Evolutionary conservation across 2,797 vertebrate species (phyloP).

Genomic region (Squalus acanthias): DNA sequence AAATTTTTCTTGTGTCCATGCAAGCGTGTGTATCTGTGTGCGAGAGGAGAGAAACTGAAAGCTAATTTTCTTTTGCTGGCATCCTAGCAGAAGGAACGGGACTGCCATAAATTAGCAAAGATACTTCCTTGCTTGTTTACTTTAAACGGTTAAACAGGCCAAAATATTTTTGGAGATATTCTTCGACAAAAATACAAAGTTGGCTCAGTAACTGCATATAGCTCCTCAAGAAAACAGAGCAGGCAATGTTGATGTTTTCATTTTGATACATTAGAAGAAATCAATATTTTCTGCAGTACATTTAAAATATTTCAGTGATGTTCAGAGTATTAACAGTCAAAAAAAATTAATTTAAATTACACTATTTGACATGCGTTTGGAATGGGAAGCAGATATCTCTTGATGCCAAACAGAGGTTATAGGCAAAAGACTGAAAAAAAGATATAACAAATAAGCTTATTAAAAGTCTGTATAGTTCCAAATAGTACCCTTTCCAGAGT

Average conservation of each 20-base stretch:
- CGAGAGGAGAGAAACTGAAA: constrained; percentile 99
- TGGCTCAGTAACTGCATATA: background rate
- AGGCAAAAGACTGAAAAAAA: background rate
- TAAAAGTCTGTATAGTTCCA: background rate
- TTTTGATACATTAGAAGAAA: background rate
- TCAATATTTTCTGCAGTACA: background rate
- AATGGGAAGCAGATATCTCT: background rate
- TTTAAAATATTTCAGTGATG: background rate
- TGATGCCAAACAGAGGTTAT: background rate
- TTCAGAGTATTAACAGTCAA: background rate
- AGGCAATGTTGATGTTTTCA: background rate
- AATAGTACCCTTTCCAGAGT: background rate
- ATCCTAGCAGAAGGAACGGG: constrained; percentile 33
- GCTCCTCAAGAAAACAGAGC: background rate
- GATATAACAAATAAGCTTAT: background rate
- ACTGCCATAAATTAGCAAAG: constrained; percentile 35
- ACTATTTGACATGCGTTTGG: background rate
- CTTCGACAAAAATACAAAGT: background rate
- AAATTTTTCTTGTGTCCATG: constrained; percentile 99
- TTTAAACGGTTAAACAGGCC: constrained; percentile 29
- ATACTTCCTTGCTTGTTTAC: constrained; percentile 34
- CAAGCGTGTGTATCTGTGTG: constrained; percentile 99
- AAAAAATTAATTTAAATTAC: background rate
- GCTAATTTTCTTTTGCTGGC: constrained; percentile 83
- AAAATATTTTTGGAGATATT: background rate